Evolutionary conservation across 2,888 invertebrate species (phyloP).

Genomic region (Drosophila meridiana): DNA sequence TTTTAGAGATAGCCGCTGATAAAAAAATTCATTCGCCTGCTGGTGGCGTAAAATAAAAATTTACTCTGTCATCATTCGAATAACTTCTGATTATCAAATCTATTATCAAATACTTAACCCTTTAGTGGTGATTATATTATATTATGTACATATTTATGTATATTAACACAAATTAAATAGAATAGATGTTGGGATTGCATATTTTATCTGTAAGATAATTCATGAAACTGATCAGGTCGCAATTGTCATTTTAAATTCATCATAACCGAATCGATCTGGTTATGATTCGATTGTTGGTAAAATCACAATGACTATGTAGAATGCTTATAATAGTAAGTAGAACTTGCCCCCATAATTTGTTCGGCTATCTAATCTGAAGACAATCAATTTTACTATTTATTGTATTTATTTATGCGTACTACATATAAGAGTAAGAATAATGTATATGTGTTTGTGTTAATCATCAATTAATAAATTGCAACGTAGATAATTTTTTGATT

Average conservation of each 20-base stretch:
- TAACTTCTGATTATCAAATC: not conserved
- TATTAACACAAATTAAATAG: too few relatives aligned
- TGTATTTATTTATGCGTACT: not conserved
- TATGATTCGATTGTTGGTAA: not conserved
- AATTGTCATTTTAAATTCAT: not conserved
- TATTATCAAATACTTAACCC: not conserved
- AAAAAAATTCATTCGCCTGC: slow-evolving; percentile 35
- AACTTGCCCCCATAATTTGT: not conserved
- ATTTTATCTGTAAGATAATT: not conserved
- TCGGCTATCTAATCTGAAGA: slow-evolving; percentile 18
- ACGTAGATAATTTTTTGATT: not conserved
- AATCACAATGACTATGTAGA: slow-evolving; percentile 28
- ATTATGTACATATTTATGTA: not conserved
- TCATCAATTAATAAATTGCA: slow-evolving; percentile 3
- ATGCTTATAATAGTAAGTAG: not conserved
- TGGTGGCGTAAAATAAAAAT: slow-evolving; percentile 2
- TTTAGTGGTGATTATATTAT: not conserved
- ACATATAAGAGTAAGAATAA: not conserved
- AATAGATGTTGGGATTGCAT: not conserved
- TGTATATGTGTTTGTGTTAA: not conserved
- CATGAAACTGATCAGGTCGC: not conserved
- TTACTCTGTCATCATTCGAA: not conserved
- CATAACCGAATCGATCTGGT: not conserved
- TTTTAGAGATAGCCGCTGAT: slow-evolving; percentile 29
- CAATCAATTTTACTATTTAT: slow-evolving; percentile 11